These are phyloP conservation scores for Synergus laeviventris DNA, from an alignment of 2,888 invertebrate species.

Conservation along the genomic window DNA sequence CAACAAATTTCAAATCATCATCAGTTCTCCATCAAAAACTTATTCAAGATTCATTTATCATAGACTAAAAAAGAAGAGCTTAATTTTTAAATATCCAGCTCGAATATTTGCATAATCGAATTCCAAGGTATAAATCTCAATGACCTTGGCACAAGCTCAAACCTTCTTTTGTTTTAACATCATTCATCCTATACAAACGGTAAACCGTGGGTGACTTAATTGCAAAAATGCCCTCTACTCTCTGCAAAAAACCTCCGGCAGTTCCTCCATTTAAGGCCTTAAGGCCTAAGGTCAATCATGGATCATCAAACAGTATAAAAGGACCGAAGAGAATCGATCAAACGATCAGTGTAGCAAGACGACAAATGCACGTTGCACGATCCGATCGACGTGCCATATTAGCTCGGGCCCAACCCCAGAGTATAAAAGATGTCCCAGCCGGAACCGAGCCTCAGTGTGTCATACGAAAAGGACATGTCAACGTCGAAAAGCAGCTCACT, in stretches of 20 bases:
- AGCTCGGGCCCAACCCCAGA: constrained; percentile 52
- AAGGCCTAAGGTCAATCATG: constrained; percentile 28
- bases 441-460: constrained; percentile 65
- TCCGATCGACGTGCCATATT: constrained; percentile 40
- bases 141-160: background rate
- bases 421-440: constrained; percentile 71
- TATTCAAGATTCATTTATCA: too few species aligned
- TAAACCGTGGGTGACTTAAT: background rate
- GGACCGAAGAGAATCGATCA: constrained; percentile 54
- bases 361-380: constrained; percentile 50
- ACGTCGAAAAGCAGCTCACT: constrained; percentile 70
- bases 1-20: background rate
- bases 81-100: too few species aligned
- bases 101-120: too few species aligned
- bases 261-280: background rate
- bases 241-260: background rate
- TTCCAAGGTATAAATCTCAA: background rate
- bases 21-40: background rate
- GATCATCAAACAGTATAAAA: constrained; percentile 60
- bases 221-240: background rate
- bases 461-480: constrained; percentile 71
- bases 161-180: background rate
- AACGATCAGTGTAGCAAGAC: constrained; percentile 65
- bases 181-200: background rate
- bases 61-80: too few species aligned